Evolutionary conservation across 2,888 invertebrate genomes (phyloP), one percentile per base, ranked within the genome.

Genomic region (Caradrina clavipalpis): DNA sequence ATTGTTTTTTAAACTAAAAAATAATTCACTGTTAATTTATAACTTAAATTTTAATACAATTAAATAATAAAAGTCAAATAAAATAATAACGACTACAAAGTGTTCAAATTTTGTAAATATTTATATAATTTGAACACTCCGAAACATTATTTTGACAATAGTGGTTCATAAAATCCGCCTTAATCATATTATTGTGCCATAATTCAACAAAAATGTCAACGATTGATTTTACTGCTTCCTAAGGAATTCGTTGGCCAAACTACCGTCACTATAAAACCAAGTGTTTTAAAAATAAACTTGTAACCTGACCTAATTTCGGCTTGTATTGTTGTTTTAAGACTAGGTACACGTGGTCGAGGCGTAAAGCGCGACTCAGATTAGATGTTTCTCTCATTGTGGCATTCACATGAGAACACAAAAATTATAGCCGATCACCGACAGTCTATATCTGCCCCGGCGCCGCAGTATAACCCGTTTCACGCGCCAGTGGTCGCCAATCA

Each of bases 341-440:
- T 39, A 39, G 39, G 39, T 74, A 72, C 86, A 86, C 81, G 82
- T 82, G 82, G 84, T 71, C 54, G 54, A 59, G 56, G 61, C 75
- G 80, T 82, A 80, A 79, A 80, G 70, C 83, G 75, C 82, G 80
- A 79, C 85, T 85, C 77, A 82, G 85, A 86, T 87, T 85, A 85
- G 88, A 88, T 88, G 91, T 92, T 92, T 91, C 90, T 89, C 89
- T 90, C 90, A 91, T 92, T 93, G 93, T 93, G 90, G 90, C 89
- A 88, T 91, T 89, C 87, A 82, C 83, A 84, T 66, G 86, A 85
- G 89, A 93, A 91, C 91, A 94, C 95, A 96, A 95, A 95, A 95
- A 96, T 96, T 96, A 95, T 95, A 96, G 96, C 87, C 95, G 95
- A 96, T 96, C 95, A 94, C 95, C 93, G 92, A 89, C 93, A 90